Percentiles rank a stretch among this genome's conserved stretches.
Conservation (phyloP, 2,113 vertebrate genomes). For the Phaetusa simplex region DNA sequence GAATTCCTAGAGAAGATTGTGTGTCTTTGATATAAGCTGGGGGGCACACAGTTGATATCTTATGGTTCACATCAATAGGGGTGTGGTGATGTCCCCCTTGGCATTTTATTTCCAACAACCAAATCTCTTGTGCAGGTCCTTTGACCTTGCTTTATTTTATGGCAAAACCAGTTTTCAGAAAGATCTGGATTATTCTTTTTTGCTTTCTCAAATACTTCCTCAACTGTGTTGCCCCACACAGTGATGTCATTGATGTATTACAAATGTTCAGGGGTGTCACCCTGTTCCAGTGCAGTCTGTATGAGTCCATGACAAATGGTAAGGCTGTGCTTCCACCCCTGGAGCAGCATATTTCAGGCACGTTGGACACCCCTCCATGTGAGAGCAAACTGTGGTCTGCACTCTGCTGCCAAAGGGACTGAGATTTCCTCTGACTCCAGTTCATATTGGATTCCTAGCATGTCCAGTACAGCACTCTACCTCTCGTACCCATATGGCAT, state of each 20-base stretch:
- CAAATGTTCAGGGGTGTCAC: neutral
- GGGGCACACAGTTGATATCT: neutral
- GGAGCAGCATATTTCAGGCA: neutral
- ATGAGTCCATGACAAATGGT: neutral
- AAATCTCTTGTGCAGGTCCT: neutral
- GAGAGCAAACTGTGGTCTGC: neutral
- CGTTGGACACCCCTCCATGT: neutral
- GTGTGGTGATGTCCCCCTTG: neutral
- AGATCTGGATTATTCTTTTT: neutral
- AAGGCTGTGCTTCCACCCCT: neutral
- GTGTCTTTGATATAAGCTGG: neutral
- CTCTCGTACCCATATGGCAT: neutral
- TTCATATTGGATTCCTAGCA: neutral
- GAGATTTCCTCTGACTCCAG: neutral
- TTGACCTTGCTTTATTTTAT: neutral
- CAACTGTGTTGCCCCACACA: neutral
- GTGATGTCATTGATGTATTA: neutral
- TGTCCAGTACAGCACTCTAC: neutral
- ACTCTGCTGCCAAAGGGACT: neutral
- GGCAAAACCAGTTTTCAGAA: neutral
- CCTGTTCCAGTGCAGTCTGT: neutral
- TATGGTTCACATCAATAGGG: neutral
- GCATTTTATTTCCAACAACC: neutral
- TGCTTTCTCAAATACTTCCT: neutral
- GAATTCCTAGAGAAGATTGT: neutral